Evolutionary conservation across 1,140 invertebrate genomes (phyloP).

Genomic region (Brachionus rotundiformis): DNA sequence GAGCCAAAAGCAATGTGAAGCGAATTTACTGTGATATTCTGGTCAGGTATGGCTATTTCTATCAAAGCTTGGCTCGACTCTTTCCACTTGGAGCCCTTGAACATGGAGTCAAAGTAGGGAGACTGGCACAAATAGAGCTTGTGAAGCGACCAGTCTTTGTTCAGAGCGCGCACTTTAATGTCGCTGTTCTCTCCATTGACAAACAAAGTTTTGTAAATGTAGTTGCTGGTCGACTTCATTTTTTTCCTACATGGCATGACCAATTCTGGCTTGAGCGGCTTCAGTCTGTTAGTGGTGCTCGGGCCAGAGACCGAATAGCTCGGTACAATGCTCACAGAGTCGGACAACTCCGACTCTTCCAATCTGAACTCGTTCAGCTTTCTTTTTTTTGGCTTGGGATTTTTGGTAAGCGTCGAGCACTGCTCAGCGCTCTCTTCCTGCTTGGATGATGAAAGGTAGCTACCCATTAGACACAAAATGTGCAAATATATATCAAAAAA

Average conservation of each 20-base stretch:
- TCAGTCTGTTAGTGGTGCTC: neutral
- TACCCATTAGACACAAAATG: neutral
- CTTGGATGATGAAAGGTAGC: neutral
- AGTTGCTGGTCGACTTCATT: constrained; percentile 73
- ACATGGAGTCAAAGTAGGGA: constrained; percentile 81
- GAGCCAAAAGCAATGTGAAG: constrained; percentile 75
- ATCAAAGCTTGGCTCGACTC: constrained; percentile 73
- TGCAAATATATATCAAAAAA: neutral
- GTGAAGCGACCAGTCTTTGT: constrained; percentile 75
- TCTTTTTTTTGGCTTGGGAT: constrained; percentile 15
- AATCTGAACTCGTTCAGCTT: neutral
- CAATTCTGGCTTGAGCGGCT: neutral
- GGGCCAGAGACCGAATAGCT: neutral
- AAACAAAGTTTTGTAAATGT: constrained; percentile 78
- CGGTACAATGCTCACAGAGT: neutral
- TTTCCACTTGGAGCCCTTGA: constrained; percentile 74
- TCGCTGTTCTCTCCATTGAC: constrained; percentile 76
- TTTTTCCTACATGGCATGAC: constrained; percentile 67
- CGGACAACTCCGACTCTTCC: neutral
- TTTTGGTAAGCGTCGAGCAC: neutral
- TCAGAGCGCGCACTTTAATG: constrained; percentile 73
- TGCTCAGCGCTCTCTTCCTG: neutral
- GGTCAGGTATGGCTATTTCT: constrained; percentile 74
- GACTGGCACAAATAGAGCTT: constrained; percentile 78
- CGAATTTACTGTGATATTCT: constrained; percentile 72